A percentile compares a stretch with the other conserved stretches of the same genome.
Evolutionary conservation across 1,140 invertebrate genomes (phyloP).

Genomic region (Habropoda laboriosa): DNA sequence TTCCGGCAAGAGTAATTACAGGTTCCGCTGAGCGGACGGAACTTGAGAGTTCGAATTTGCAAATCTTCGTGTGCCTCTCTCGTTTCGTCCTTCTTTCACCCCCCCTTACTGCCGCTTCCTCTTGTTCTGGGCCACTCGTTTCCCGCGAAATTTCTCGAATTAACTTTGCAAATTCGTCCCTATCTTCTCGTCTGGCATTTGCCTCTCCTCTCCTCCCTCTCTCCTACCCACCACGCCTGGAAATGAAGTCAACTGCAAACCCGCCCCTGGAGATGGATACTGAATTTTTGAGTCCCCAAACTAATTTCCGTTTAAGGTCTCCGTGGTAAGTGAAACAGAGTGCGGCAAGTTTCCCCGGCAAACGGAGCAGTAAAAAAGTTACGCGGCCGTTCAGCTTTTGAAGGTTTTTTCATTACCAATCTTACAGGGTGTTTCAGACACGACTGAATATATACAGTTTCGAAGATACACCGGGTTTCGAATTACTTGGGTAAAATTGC

Average conservation of each 20-base stretch:
- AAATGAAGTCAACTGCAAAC: constrained; percentile 6
- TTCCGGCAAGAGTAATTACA: constrained; percentile 41
- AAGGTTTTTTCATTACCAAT: background rate
- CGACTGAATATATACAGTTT: background rate
- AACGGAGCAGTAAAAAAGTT: no score
- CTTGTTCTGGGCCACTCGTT: background rate
- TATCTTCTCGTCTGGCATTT: background rate
- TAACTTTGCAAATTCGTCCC: constrained; percentile 43
- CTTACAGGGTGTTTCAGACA: background rate
- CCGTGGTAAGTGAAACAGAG: background rate
- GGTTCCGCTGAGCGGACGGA: background rate
- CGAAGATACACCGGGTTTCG: background rate
- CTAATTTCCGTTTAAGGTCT: constrained; percentile 7
- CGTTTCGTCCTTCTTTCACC: background rate
- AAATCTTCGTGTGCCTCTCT: constrained; percentile 9
- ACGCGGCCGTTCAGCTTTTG: no score
- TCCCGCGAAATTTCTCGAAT: constrained; percentile 32
- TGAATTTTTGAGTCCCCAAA: background rate
- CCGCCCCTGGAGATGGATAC: background rate
- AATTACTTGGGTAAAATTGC: background rate
- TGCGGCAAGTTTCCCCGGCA: no score
- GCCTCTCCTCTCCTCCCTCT: background rate
- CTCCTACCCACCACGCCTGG: background rate
- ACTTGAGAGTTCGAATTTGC: constrained; percentile 41
- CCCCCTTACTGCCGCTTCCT: background rate